Evolutionary conservation across 2,888 invertebrate genomes (phyloP), one percentile per base, ranked within the genome.

Genomic region (Aquatica leii): DNA sequence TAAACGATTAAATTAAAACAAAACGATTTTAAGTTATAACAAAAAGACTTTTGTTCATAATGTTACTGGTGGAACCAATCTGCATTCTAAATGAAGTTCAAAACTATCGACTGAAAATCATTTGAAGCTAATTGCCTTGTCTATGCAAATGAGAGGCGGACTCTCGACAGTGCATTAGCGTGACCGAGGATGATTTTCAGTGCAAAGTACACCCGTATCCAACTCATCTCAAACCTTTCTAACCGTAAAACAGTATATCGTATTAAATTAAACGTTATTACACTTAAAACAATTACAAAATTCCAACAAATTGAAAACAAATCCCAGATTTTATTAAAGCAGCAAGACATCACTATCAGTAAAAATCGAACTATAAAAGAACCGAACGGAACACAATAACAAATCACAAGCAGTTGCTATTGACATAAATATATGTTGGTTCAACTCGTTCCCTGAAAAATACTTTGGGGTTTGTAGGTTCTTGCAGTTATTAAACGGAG

Each of bases 71-170:
- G 70, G 72, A 72, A 72, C 71, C 71, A 73, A 72, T 73, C 71
- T 71, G 68, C 72, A 70, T 69, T 59, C 62, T 62, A 61, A 66
- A 69, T 67, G 68, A 68, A 71, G 70, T 67, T 66, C 68, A 71
- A 71, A 72, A 71, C 73, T 72, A 73, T 70, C 70, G 64, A 67
- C 66, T 72, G 71, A 72, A 66, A 72, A 71, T 69, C 68, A 71
- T 71, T 72, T 62, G 54, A 62, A 67, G 64, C 72, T 73, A 73
- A 72, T 73, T 72, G 73, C 71, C 66, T 69, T 73, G 72, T 72
- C 73, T 70, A 72, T 72, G 72, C 71, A 73, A 73, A 72, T 72
- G 69, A 68, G 65, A 70, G 70, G 69, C 65, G 68, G 68, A 55
- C 66, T 62, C 67, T 65, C 68, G 66, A 66, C 66, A 64, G 62